phyloP scores from a whole-genome alignment of 2,797 vertebrate genomes.

The Strix occidentalis region DNA sequence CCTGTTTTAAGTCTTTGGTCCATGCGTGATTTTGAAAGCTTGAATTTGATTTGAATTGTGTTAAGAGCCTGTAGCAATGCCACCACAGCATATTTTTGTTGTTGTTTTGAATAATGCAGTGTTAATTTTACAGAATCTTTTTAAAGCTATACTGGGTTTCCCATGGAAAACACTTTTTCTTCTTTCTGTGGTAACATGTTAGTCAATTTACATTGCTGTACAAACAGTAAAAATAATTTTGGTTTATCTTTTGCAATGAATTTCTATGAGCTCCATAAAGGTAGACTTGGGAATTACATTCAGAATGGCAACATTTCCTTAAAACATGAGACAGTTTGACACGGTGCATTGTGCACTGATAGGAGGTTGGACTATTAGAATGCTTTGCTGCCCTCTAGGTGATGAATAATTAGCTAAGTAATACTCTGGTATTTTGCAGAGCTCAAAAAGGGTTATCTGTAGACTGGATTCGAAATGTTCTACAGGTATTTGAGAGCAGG shows the following conservation, averaged over 20 bases:
- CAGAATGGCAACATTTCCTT: not conserved
- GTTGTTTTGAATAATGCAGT: not conserved
- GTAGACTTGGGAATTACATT: not conserved
- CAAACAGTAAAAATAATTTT: not conserved
- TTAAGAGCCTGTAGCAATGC: not conserved
- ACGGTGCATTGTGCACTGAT: accelerated
- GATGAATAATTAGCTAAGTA: not conserved
- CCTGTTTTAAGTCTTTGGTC: not conserved
- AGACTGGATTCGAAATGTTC: not conserved
- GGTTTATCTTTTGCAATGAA: not conserved
- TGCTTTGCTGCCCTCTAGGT: not conserved
- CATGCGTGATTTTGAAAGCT: not conserved
- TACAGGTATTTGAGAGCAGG: not conserved
- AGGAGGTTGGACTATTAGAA: not conserved
- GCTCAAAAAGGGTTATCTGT: not conserved
- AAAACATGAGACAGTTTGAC: not conserved
- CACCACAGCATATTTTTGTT: not conserved
- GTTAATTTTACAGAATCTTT: not conserved
- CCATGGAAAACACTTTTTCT: not conserved
- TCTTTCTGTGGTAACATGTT: not conserved
- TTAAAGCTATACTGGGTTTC: not conserved
- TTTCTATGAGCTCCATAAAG: not conserved
- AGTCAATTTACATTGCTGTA: not conserved
- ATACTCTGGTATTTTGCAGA: not conserved
- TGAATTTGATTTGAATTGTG: not conserved